A percentile compares a stretch with the other conserved stretches of the same genome.
Evolutionary conservation across 2,888 invertebrate species (phyloP).

Genomic region (Dicranocentrus wangi): DNA sequence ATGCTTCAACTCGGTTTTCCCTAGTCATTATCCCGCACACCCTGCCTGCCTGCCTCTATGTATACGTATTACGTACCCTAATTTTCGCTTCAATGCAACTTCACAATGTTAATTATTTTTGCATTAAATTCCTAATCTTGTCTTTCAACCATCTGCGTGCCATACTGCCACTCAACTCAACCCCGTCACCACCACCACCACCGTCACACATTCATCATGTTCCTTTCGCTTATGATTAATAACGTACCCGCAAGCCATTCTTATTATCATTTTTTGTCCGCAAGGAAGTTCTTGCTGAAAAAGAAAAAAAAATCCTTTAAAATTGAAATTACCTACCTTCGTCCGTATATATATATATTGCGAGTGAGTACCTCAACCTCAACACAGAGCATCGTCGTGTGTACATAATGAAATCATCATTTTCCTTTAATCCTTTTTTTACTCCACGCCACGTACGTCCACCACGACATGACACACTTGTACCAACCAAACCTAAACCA

Average conservation of each 20-base stretch:
- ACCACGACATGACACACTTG: not conserved
- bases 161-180: too few relatives aligned
- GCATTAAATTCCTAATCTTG: constrained; percentile 48
- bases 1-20: too few relatives aligned
- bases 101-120: constrained; percentile 46
- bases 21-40: too few relatives aligned
- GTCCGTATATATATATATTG: too few relatives aligned
- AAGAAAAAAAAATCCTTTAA: too few relatives aligned
- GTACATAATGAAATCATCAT: constrained; percentile 22
- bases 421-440: constrained; percentile 9
- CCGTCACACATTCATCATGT: not conserved
- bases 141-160: constrained; percentile 14
- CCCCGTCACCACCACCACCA: not conserved
- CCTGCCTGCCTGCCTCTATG: too few relatives aligned
- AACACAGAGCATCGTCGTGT: too few relatives aligned
- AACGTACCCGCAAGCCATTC: not conserved
- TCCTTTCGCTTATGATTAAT: constrained; percentile 2
- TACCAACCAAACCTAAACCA: too few relatives aligned
- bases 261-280: not conserved
- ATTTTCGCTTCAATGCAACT: constrained; percentile 16
- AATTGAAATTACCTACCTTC: too few relatives aligned
- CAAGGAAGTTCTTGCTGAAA: not conserved
- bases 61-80: too few relatives aligned
- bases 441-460: not conserved
- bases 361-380: too few relatives aligned